Evolutionary conservation across 2,888 invertebrate genomes (phyloP).

Genomic region (Aphelenchoides bicaudatus): DNA sequence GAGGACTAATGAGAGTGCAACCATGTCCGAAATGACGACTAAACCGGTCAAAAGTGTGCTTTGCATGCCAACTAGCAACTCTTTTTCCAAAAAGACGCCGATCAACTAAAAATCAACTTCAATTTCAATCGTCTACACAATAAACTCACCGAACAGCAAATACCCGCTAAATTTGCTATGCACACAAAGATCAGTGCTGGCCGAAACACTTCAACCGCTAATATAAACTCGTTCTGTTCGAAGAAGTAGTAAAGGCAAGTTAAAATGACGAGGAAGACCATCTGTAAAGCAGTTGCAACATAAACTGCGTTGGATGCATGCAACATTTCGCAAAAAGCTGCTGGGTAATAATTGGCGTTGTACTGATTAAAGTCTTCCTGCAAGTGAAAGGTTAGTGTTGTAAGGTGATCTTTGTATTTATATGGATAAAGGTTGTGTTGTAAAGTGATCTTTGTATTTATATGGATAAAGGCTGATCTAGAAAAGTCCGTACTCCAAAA

Average conservation of each 20-base stretch:
- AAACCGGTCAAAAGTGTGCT: conserved; percentile 43
- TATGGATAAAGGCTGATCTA: too few relatives aligned
- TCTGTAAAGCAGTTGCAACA: conserved; percentile 35
- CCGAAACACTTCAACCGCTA: conserved; percentile 40
- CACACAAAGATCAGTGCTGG: conserved; percentile 39
- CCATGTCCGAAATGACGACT: conserved; percentile 51
- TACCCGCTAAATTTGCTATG: conserved; percentile 33
- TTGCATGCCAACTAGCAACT: conserved; percentile 41
- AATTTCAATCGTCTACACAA: not conserved
- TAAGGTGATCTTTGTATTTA: too few relatives aligned
- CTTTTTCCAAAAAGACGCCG: conserved; percentile 35
- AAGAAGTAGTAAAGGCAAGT: conserved; percentile 40
- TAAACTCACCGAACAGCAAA: conserved; percentile 33
- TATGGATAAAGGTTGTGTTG: too few relatives aligned
- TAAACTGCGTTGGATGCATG: conserved; percentile 40
- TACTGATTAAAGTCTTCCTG: conserved; percentile 28
- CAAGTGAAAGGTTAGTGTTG: too few relatives aligned
- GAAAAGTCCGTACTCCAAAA: too few relatives aligned
- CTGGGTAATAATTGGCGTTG: conserved; percentile 35
- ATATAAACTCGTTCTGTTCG: conserved; percentile 40
- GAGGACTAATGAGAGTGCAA: conserved; percentile 49
- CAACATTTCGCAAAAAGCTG: conserved; percentile 39
- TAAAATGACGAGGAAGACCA: conserved; percentile 37
- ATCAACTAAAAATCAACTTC: conserved; percentile 35
- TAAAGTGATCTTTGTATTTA: too few relatives aligned